phyloP scores from a whole-genome alignment of 1,140 invertebrate genomes.

The Reticulitermes speratus region DNA sequence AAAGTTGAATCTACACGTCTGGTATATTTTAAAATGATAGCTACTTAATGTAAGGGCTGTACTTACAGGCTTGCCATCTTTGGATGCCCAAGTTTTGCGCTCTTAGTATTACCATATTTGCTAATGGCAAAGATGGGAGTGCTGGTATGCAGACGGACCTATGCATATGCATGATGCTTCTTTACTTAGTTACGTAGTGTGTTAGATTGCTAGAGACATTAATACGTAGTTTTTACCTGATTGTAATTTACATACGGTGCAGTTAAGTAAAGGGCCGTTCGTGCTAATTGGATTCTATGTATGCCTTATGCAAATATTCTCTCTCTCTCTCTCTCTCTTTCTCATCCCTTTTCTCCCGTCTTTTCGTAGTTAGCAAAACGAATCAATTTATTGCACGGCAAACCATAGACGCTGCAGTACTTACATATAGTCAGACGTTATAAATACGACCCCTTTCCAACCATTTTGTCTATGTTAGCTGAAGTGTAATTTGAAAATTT shows the following conservation, averaged over 20 bases:
- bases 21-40: no score
- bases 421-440: background rate
- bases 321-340: background rate
- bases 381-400: conserved; percentile 12
- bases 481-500: background rate
- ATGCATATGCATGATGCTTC: background rate
- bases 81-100: no score
- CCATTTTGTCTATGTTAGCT: background rate
- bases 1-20: no score
- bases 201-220: background rate
- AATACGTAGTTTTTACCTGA: conserved; percentile 8
- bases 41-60: no score
- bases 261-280: background rate
- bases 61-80: no score
- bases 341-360: background rate
- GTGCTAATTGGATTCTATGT: background rate
- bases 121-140: background rate
- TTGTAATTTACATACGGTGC: background rate
- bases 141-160: background rate
- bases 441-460: background rate
- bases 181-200: background rate
- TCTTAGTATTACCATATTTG: background rate
- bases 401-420: background rate
- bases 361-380: background rate
- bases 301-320: background rate